These are phyloP conservation scores for Apolygus lucorum DNA, from an alignment of 1,140 invertebrate genomes.

Conservation along the genomic window DNA sequence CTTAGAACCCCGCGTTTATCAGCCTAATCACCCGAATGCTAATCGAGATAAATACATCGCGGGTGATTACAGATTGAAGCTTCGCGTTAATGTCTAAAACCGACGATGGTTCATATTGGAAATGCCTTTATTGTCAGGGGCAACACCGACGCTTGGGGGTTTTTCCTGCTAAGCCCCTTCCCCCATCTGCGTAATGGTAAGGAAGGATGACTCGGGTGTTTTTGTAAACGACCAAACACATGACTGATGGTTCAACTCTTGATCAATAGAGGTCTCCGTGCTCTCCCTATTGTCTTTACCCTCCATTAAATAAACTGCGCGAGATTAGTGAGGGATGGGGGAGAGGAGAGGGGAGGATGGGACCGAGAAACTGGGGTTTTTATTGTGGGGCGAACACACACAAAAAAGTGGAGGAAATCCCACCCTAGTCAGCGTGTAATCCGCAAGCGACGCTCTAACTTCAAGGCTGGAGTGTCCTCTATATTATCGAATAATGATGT, in stretches of 20 bases:
- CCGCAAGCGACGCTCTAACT: neutral
- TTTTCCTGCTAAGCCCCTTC: neutral
- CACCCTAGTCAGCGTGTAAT: neutral
- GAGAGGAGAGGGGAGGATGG: neutral
- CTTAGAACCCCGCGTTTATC: too few species aligned
- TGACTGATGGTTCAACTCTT: slow-evolving; percentile 13
- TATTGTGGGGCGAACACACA: neutral
- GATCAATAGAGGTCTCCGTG: neutral
- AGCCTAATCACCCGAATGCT: neutral
- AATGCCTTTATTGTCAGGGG: neutral
- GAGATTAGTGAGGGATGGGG: neutral
- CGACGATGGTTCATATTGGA: neutral
- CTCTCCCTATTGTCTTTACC: slow-evolving; percentile 9
- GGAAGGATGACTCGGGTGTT: slow-evolving; percentile 11
- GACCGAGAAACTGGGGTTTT: too few species aligned
- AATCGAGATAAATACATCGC: neutral
- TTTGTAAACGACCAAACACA: slow-evolving; percentile 1
- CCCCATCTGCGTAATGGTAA: slow-evolving; percentile 14
- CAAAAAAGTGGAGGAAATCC: neutral
- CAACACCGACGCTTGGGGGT: neutral
- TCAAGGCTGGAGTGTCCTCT: too few species aligned
- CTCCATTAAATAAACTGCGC: slow-evolving; percentile 15
- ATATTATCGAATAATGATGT: too few species aligned
- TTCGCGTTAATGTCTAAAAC: neutral
- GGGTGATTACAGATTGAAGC: neutral